Evolutionary conservation across 2,888 invertebrate genomes (phyloP).

Genomic region (Harpalus rufipes): DNA sequence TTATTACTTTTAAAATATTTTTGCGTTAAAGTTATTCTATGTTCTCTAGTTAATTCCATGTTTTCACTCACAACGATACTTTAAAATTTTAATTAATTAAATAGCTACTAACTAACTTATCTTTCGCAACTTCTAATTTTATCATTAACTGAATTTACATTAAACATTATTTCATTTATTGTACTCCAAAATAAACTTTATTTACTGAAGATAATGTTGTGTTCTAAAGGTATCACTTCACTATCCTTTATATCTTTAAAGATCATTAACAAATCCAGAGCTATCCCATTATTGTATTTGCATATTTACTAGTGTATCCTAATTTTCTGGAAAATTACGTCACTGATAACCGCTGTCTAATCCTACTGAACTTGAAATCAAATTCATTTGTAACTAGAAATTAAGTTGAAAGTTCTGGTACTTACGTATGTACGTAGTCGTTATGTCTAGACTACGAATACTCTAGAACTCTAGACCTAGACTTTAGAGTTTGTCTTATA

Average conservation of each 20-base stretch:
- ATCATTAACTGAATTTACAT: too few relatives aligned
- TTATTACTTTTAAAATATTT: too few relatives aligned
- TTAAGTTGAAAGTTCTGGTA: constrained; percentile 9
- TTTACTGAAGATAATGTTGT: too few relatives aligned
- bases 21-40: too few relatives aligned
- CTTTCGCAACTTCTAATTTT: too few relatives aligned
- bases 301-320: background rate
- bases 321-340: background rate
- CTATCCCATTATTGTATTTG: background rate
- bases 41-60: too few relatives aligned
- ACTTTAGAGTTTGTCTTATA: constrained; percentile 19
- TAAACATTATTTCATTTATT: too few relatives aligned
- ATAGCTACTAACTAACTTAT: too few relatives aligned
- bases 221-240: too few relatives aligned
- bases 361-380: background rate
- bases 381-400: constrained; percentile 2
- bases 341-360: background rate
- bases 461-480: background rate
- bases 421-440: background rate
- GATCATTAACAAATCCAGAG: background rate
- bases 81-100: too few relatives aligned
- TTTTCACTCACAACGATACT: too few relatives aligned
- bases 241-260: background rate
- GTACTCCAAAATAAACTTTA: too few relatives aligned
- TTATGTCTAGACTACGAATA: background rate